Evolutionary conservation across 2,113 vertebrate genomes (phyloP), one percentile per base, ranked within the genome.

Genomic region (Hassar affinis): DNA sequence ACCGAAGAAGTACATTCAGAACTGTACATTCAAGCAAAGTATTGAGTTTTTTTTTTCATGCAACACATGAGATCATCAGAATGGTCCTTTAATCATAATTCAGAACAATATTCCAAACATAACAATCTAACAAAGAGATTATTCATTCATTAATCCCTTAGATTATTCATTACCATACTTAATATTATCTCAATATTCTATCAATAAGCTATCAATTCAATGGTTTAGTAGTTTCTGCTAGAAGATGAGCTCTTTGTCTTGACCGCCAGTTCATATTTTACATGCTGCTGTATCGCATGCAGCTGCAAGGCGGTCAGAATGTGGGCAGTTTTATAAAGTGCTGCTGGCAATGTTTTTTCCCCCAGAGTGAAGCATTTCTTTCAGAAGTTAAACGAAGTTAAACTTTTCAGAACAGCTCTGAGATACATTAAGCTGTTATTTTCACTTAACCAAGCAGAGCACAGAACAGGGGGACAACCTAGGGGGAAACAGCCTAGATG

Each of bases 21-120:
- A 5, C 79, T 85, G 79, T 77, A 62, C 30, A 79, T 74, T 74
- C 42, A 51, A 75, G 12, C 45, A 72, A 72, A 47, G 10, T 17
- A 69, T 45, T 20, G 33, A 42, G 0, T 20, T 33, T 10, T 69
- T 42, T 42, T 38, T 68, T 35, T 45, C 12, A 45, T 30, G 22
- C 27, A 30, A n/a, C 14, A 9, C 27, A 33, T 49, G 6, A 52
- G 30, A 33, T 75, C 38, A 25, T 9, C 66, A 45, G 38, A 69
- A 69, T 4, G 1, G 35, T 69, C 38, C 42, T 69, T 45, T 25
- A 42, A 42, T 68, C 9, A 25, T 2, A 49, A 49, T 27, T 49
- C 42, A 27, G n/a, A 49, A 49, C 25, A 49, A 42, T 71, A 11
- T 10, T 54, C 49, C 5, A 52, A 20, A 7, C 27, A 52, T 30